Evolutionary conservation across 2,113 vertebrate genomes (phyloP).

Genomic region (Anolis carolinensis): DNA sequence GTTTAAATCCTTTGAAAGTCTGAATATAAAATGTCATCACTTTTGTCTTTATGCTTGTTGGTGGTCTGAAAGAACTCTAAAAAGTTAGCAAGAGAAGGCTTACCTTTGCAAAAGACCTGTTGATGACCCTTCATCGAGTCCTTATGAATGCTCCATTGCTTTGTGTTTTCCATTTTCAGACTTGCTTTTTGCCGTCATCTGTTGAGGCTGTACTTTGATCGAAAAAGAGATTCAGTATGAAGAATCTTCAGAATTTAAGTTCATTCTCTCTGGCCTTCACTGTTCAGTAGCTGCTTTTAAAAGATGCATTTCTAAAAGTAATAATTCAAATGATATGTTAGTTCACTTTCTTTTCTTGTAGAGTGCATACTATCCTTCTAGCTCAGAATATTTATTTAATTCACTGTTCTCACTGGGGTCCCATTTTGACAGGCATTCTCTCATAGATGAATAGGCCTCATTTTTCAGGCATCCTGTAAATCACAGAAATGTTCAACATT

Average conservation of each 20-base stretch:
- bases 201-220: not conserved
- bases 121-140: too few relatives aligned
- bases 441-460: not conserved
- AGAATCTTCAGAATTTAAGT: not conserved
- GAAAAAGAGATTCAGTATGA: not conserved
- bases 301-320: not conserved
- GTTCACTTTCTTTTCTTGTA: not conserved
- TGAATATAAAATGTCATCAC: too few relatives aligned
- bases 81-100: too few relatives aligned
- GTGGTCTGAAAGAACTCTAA: too few relatives aligned
- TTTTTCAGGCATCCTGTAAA: not conserved
- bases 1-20: too few relatives aligned
- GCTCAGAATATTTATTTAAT: not conserved
- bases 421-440: not conserved
- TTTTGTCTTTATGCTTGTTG: too few relatives aligned
- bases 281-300: not conserved
- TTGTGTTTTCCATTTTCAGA: not conserved
- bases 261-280: not conserved
- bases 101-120: too few relatives aligned
- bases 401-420: not conserved
- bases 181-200: not conserved
- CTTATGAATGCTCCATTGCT: too few relatives aligned
- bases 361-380: not conserved
- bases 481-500: not conserved
- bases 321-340: not conserved